A percentile compares a stretch with the other conserved stretches of the same genome.
phyloP scores from a whole-genome alignment of 2,113 vertebrate species.

The Ceyx melanurus region DNA sequence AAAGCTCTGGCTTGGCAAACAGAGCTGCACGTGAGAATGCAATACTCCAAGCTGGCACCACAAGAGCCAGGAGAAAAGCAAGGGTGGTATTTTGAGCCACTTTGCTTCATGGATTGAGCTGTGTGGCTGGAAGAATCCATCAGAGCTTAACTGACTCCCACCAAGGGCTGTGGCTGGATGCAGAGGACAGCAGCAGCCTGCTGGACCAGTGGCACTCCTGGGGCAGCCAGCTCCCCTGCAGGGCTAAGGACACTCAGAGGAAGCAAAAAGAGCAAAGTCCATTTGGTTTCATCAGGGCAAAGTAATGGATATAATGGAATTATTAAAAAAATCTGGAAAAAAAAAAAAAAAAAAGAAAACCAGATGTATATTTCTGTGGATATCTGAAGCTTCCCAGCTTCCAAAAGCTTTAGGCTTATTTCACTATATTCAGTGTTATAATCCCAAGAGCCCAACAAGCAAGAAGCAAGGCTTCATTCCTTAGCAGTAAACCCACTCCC shows the following conservation, averaged over 20 bases:
- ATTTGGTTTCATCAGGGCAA: background rate
- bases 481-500: background rate
- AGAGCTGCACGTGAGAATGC: background rate
- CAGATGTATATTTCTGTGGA: background rate
- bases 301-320: fast-evolving
- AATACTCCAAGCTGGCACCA: background rate
- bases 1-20: background rate
- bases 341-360: background rate
- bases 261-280: background rate
- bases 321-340: background rate
- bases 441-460: background rate
- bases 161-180: background rate
- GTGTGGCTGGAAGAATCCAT: background rate
- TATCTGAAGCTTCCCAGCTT: background rate
- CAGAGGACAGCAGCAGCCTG: background rate
- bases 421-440: background rate
- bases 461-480: background rate
- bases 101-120: background rate
- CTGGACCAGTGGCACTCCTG: background rate
- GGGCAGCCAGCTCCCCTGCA: background rate
- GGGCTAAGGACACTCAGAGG: background rate
- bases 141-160: background rate
- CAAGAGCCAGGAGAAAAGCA: background rate
- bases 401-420: background rate
- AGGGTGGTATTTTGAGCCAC: background rate